Conservation (phyloP, 1,140 invertebrate genomes). For the Mizuhopecten yessoensis region DNA sequence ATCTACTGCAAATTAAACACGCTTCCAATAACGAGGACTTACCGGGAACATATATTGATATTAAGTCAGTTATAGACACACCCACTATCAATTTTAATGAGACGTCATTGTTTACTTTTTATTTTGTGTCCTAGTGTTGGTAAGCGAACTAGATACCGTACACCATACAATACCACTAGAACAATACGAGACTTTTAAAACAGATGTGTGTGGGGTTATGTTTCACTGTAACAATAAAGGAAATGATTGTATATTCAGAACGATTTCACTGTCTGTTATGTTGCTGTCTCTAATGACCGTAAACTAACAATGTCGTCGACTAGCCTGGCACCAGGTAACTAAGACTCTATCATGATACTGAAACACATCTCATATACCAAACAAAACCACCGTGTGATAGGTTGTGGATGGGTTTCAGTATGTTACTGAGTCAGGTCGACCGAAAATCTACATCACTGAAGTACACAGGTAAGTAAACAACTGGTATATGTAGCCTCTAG, state of each 20-base stretch:
- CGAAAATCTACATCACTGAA: neutral
- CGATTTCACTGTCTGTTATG: neutral
- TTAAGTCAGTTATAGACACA: neutral
- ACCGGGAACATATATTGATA: neutral
- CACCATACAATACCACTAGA: neutral
- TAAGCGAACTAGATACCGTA: neutral
- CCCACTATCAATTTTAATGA: conserved; percentile 28
- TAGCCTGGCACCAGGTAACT: neutral
- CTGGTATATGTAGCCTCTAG: no score
- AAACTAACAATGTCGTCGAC: neutral
- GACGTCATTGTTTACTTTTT: neutral
- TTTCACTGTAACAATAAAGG: neutral
- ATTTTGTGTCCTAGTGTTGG: neutral
- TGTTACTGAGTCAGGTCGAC: neutral
- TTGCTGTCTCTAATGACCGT: neutral
- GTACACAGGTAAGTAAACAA: neutral
- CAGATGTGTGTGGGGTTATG: neutral
- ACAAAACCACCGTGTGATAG: neutral
- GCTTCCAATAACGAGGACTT: neutral
- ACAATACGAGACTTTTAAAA: neutral
- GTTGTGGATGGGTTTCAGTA: neutral
- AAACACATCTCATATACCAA: neutral
- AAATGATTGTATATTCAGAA: neutral
- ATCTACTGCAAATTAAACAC: neutral
- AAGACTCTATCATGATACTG: neutral